phyloP scores from a whole-genome alignment of 2,888 invertebrate species.

The Elysia crispata region DNA sequence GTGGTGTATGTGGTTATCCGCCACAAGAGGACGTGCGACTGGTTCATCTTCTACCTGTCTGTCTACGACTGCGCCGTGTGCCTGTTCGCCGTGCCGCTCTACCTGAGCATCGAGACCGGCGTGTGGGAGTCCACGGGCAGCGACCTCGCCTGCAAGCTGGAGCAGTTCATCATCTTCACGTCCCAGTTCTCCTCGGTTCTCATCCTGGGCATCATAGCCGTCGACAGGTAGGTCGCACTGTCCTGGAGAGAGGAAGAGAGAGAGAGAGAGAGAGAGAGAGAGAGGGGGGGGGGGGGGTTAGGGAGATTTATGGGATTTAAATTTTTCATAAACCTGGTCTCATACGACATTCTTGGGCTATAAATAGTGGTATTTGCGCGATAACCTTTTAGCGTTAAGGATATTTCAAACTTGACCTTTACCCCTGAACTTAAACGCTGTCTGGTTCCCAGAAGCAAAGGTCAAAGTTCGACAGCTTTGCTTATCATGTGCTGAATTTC shows the following conservation, averaged over 20 bases:
- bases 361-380: no score
- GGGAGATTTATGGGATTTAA: neutral
- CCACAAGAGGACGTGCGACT: slow-evolving; percentile 46
- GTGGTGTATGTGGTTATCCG: slow-evolving; percentile 37
- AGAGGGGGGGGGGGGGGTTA: no score
- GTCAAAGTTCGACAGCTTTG: no score
- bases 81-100: slow-evolving; percentile 47
- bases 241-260: slow-evolving; percentile 3
- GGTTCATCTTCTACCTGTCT: slow-evolving; percentile 48
- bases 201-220: slow-evolving; percentile 42
- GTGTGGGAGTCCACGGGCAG: slow-evolving; percentile 43
- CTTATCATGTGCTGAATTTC: no score
- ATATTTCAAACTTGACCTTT: no score
- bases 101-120: slow-evolving; percentile 47
- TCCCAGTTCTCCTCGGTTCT: slow-evolving; percentile 43
- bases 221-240: slow-evolving; percentile 44
- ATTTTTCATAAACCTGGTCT: no score
- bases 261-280: slow-evolving; percentile 38
- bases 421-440: no score
- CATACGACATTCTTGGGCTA: no score
- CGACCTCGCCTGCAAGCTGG: slow-evolving; percentile 46
- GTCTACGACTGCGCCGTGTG: slow-evolving; percentile 49
- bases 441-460: no score
- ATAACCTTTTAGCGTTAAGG: no score
- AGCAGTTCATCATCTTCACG: slow-evolving; percentile 43